Conservation (phyloP, 1,140 invertebrate genomes). For the Drosophila arawakana region DNA sequence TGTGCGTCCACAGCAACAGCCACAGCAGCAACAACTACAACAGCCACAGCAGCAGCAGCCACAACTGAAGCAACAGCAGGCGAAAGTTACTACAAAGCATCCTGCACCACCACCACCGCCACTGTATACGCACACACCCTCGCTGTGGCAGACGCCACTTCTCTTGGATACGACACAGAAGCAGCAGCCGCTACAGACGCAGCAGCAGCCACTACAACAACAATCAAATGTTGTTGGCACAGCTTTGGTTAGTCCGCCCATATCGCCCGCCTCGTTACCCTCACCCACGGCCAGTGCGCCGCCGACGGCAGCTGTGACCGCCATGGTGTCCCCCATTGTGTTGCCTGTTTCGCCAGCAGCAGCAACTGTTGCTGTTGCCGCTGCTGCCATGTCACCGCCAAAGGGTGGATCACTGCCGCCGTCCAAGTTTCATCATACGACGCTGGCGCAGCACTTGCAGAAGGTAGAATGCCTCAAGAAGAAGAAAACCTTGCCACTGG, state of each 20-base stretch:
- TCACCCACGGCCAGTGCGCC: slow-evolving; percentile 55
- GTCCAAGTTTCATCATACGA: slow-evolving; percentile 81
- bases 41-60: slow-evolving; percentile 61
- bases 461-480: slow-evolving; percentile 78
- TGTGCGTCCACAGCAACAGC: slow-evolving; percentile 71
- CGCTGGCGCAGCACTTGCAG: slow-evolving; percentile 77
- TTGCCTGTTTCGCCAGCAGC: slow-evolving; percentile 20
- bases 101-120: slow-evolving; percentile 55
- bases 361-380: slow-evolving; percentile 9
- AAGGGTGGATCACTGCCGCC: slow-evolving; percentile 72
- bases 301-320: slow-evolving; percentile 67
- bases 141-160: slow-evolving; percentile 80
- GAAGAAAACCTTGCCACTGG: slow-evolving; percentile 68
- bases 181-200: slow-evolving; percentile 40
- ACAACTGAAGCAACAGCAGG: slow-evolving; percentile 49
- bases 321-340: slow-evolving; percentile 76
- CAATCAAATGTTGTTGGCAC: slow-evolving; percentile 50
- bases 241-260: slow-evolving; percentile 71
- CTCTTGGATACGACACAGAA: slow-evolving; percentile 71
- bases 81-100: slow-evolving; percentile 35
- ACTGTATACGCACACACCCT: slow-evolving; percentile 74
- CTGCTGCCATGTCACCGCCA: slow-evolving; percentile 47
- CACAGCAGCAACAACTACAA: slow-evolving; percentile 61
- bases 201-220: slow-evolving; percentile 32
- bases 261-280: slow-evolving; percentile 78